Conservation (phyloP, 1,140 invertebrate species). For the Apis dorsata region DNA sequence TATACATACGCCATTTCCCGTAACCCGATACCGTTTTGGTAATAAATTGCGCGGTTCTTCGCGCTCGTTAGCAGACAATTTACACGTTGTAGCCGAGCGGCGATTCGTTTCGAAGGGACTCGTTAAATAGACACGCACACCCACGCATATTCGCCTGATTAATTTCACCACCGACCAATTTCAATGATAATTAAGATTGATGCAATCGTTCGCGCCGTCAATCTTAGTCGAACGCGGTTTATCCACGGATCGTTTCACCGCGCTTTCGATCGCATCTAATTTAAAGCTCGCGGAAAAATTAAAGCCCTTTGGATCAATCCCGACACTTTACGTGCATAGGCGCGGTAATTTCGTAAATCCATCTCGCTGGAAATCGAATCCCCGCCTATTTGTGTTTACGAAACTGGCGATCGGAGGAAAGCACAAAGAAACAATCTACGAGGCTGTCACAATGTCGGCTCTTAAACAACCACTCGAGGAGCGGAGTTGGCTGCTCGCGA, state of each 20-base stretch:
- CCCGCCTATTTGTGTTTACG: slow-evolving; percentile 15
- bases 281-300: slow-evolving; percentile 10
- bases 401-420: neutral
- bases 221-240: slow-evolving; percentile 16
- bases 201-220: slow-evolving; percentile 37
- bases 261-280: slow-evolving; percentile 3
- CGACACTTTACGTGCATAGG: neutral
- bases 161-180: slow-evolving; percentile 10
- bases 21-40: slow-evolving; percentile 1
- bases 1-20: neutral
- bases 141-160: slow-evolving; percentile 16
- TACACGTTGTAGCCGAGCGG: slow-evolving; percentile 8
- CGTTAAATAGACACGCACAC: slow-evolving; percentile 18
- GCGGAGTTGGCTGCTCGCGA: slow-evolving; percentile 16
- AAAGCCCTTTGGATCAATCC: slow-evolving; percentile 8
- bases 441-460: slow-evolving; percentile 12
- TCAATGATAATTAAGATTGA: slow-evolving; percentile 36
- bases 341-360: neutral
- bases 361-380: neutral
- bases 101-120: slow-evolving; percentile 16
- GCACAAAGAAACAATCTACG: slow-evolving; percentile 27
- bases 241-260: slow-evolving; percentile 16
- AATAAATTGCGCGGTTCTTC: slow-evolving; percentile 7
- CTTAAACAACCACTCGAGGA: slow-evolving; percentile 23
- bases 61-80: slow-evolving; percentile 24